Base-by-base conservation (phyloP, 1,140 invertebrate species). In the Drosophila lacertosa region DNA sequence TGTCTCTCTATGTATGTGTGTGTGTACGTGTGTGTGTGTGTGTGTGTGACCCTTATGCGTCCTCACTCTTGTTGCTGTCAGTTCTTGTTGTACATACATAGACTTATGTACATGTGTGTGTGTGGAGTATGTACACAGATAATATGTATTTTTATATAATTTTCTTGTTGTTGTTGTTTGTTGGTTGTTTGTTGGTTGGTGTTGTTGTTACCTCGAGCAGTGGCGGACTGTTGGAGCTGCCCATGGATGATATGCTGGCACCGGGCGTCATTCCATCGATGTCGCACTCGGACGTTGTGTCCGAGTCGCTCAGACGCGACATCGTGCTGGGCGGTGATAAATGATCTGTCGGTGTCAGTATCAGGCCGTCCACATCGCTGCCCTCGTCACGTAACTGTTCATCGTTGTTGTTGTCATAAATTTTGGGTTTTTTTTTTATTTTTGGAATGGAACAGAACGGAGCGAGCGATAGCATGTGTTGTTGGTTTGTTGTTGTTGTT, bases 271-370 rank as follows among this genome's bases (percentile, higher is more conserved):
- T 92, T 88, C 94, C 94, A 89, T 97, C 96, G 76, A 96, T 94
- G 91, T 98, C 97, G 91, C 97, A 95, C 92, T 99, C 97, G 74
- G 97, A 98, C 65, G 94, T 94, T 15, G 96, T 96, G 92, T 99
- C 97, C 22, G 96, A 97, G 92, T 99, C 97, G 73, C 97, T 98
- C 71, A 98, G 94, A 13, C 96, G 94, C 55, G 97, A 97, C 58
- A 95, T 96, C 15, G 95, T 96, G 68, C 96, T 96, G 66, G 97
- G 97, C 35, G 97, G 97, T 77, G 97, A 98, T 62, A 98, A 93
- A 92, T 98, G 97, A 92, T 98, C 97, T 77, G 95, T 95, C 62
- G 95, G 95, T 71, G 93, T 95, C 91, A 94, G 92, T 70, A 92
- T 92, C 79, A 93, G 90, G 68, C 92, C 90, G 67, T 94, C 93